Evolutionary conservation across 1,140 invertebrate species (phyloP).

Genomic region (Hypothenemus hampei): DNA sequence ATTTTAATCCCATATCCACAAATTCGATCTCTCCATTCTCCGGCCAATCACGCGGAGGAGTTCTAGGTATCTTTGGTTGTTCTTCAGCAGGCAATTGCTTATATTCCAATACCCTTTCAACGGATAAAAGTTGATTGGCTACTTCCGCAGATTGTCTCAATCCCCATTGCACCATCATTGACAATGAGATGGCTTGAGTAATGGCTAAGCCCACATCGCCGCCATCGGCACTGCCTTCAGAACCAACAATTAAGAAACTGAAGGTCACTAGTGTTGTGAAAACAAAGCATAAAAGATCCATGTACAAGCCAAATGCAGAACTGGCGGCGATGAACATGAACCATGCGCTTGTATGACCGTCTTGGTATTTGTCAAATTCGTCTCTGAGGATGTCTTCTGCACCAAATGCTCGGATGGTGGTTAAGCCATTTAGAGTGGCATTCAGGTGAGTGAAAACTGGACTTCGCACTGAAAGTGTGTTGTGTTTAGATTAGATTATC

Average conservation of each 20-base stretch:
- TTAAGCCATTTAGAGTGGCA: conserved; percentile 71
- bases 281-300: conserved; percentile 35
- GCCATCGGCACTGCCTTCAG: conserved; percentile 45
- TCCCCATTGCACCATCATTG: conserved; percentile 63
- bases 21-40: conserved; percentile 48
- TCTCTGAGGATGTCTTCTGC: conserved; percentile 65
- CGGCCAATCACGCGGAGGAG: conserved; percentile 44
- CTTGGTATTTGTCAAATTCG: conserved; percentile 65
- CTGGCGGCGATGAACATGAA: conserved; percentile 53
- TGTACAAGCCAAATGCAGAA: conserved; percentile 34
- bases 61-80: conserved; percentile 48
- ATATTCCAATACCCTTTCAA: conserved; percentile 75
- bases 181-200: conserved; percentile 52
- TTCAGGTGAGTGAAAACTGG: conserved; percentile 80
- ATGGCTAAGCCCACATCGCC: conserved; percentile 57
- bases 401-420: conserved; percentile 70
- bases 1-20: conserved; percentile 51
- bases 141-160: conserved; percentile 71
- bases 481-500: background rate
- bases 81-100: conserved; percentile 57
- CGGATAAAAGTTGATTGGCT: conserved; percentile 73
- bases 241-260: conserved; percentile 36
- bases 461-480: conserved; percentile 56
- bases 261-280: conserved; percentile 36
- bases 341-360: conserved; percentile 61